Evolutionary conservation across 2,888 invertebrate genomes (phyloP).

Genomic region (Ormia ochracea): DNA sequence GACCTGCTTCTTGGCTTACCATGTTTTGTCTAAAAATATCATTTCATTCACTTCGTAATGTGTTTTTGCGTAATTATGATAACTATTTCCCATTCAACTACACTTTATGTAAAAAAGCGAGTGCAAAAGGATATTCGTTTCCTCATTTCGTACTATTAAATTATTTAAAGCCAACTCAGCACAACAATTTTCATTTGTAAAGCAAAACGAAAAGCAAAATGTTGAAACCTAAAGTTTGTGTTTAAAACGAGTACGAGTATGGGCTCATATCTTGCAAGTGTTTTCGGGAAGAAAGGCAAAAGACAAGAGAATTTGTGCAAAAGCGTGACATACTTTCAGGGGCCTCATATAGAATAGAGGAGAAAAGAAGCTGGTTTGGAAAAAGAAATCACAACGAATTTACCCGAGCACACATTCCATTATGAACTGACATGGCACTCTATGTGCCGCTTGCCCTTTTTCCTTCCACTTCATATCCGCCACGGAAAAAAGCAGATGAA

Average conservation of each 20-base stretch:
- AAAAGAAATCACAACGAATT: background rate
- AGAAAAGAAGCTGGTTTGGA: background rate
- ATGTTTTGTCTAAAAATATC: background rate
- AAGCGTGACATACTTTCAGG: slow-evolving; percentile 59
- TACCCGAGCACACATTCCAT: background rate
- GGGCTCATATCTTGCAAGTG: background rate
- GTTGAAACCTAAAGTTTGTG: slow-evolving; percentile 23
- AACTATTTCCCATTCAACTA: background rate
- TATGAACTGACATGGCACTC: slow-evolving; percentile 4
- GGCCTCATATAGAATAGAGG: background rate
- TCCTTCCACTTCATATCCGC: background rate
- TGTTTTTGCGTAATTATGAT: slow-evolving; percentile 23
- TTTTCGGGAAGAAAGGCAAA: background rate
- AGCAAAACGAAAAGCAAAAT: background rate
- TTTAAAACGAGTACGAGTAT: background rate
- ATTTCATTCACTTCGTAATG: background rate
- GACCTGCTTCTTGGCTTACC: background rate
- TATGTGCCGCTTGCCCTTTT: slow-evolving; percentile 32
- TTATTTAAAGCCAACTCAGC: slow-evolving; percentile 36
- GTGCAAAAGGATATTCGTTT: slow-evolving; percentile 1
- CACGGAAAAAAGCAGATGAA: background rate
- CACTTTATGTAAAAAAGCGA: background rate
- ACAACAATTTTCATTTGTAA: slow-evolving; percentile 27
- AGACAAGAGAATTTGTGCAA: slow-evolving; percentile 33
- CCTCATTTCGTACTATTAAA: slow-evolving; percentile 8